Percentiles rank a stretch among this genome's conserved stretches.
Evolutionary conservation across 1,140 invertebrate species (phyloP).

Genomic region (Drosophila dunni): DNA sequence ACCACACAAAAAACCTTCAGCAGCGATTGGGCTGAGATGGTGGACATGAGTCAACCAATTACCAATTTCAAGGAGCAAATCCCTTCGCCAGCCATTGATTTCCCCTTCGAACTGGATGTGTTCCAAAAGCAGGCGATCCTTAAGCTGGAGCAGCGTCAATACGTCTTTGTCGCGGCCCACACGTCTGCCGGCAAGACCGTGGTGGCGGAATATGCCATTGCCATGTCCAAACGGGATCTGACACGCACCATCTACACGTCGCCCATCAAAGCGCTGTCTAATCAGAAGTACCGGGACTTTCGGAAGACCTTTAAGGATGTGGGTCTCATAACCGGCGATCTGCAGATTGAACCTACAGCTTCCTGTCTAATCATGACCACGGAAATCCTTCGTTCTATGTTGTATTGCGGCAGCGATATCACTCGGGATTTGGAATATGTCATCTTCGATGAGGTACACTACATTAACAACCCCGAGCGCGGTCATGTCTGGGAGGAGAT

Average conservation of each 20-base stretch:
- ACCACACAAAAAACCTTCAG: conserved; percentile 81
- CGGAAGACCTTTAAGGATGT: conserved; percentile 96
- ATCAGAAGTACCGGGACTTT: conserved; percentile 99
- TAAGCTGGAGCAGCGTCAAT: conserved; percentile 96
- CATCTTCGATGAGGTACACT: conserved; percentile 99
- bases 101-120: conserved; percentile 97
- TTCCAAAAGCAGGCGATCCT: conserved; percentile 99
- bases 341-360: conserved; percentile 97
- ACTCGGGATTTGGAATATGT: conserved; percentile 99
- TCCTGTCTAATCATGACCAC: conserved; percentile 99
- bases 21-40: conserved; percentile 93
- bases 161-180: conserved; percentile 99
- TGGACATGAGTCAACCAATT: conserved; percentile 92
- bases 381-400: conserved; percentile 98
- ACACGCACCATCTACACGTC: conserved; percentile 99
- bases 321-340: conserved; percentile 97
- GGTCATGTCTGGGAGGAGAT: conserved; percentile 99
- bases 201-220: conserved; percentile 99
- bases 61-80: conserved; percentile 93
- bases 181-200: conserved; percentile 99
- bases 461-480: conserved; percentile 98
- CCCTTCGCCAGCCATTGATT: conserved; percentile 93
- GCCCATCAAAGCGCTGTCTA: conserved; percentile 99
- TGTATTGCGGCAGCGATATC: conserved; percentile 97
- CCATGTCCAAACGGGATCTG: conserved; percentile 95